Base-by-base conservation (phyloP, 2,888 invertebrate genomes). In the Argynnis bischoffii region DNA sequence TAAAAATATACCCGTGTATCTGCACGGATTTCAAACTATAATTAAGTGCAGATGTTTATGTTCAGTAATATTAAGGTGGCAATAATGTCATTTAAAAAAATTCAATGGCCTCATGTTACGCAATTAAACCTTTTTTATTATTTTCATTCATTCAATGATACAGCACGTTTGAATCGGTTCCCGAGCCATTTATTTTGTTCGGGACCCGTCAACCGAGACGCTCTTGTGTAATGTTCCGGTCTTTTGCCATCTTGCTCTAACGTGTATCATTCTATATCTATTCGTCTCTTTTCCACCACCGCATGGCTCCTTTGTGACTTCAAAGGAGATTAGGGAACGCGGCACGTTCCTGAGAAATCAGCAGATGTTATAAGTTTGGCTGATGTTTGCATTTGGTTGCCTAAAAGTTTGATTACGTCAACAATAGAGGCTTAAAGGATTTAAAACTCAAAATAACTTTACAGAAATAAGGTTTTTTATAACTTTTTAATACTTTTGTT, bases 341-440 rank as follows among this genome's bases (percentile, higher is more conserved):
- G 87, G 87, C 90, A 89, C 89, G 89, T 83, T 89, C 90, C 89
- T 92, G 90, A 88, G 92, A 92, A 91, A 86, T 82, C 85, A 85
- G 87, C 92, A 92, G 91, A 91, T 92, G 91, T 90, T 88, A 64
- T 79, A 83, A 82, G 84, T 87, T 81, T 78, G 65, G 69, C 75
- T 72, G 72, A 79, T 88, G 85, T 85, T 87, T 84, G 84, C 79
- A 78, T 79, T 75, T 79, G 79, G 80, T 77, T 78, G 73, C 75
- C 54, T 75, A 78, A 84, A 87, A 85, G 85, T 86, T 82, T 80
- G 84, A 83, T 84, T 84, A 81, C 78, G 77, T 80, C 77, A 77
- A 82, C 81, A 78, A 81, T 81, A 72, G 72, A 64, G 72, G 66
- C 70, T 74, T 74, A 73, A 46, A 59, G 65, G 69, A 73, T 70